Evolutionary conservation across 2,797 vertebrate species (phyloP), one percentile per base, ranked within the genome.

Genomic region (Aeoliscus strigatus): DNA sequence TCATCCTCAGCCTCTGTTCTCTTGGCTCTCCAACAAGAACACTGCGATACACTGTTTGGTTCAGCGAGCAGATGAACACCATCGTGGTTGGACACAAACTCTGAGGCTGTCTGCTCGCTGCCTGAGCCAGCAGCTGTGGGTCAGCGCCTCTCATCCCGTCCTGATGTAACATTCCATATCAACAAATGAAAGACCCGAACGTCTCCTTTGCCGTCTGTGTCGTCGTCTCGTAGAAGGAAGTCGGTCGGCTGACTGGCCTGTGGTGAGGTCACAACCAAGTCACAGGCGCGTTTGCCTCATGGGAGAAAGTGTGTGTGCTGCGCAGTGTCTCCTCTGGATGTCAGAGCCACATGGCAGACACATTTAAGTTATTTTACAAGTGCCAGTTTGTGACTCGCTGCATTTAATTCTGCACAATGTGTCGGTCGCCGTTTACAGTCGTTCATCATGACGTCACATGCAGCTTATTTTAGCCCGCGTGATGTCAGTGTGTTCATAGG

Each of bases 221-320:
- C 40, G 51, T 49, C 35, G 57, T 57, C 36, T 28, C 48, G 51
- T 59, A 27, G 69, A 60, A 45, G 46, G 40, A 64, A 59, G 64
- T 65, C 55, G 40, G 51, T 70, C 58, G n/a, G 39, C 48, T 60
- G 51, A 66, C 68, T 64, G 51, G 66, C 53, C 57, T 79, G 77
- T 75, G 70, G 70, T 75, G 51, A 82, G 66, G 70, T 80, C 77
- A 79, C 73, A 70, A 70, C 72, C 66, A 75, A 77, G 68, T 79
- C 65, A 70, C 56, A 81, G 72, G 73, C 70, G 48, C 70, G 51
- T 70, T 75, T 72, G 49, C 51, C 51, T 65, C 43, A 44, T 73
- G 54, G 51, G 76, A 70, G 74, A 72, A 55, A 70, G 39, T 51
- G 42, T 57, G 26, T 45, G 27, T 31, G 8, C 11, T 57, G 24